Conservation (phyloP, 2,797 vertebrate genomes). For the Hydrophis major region DNA sequence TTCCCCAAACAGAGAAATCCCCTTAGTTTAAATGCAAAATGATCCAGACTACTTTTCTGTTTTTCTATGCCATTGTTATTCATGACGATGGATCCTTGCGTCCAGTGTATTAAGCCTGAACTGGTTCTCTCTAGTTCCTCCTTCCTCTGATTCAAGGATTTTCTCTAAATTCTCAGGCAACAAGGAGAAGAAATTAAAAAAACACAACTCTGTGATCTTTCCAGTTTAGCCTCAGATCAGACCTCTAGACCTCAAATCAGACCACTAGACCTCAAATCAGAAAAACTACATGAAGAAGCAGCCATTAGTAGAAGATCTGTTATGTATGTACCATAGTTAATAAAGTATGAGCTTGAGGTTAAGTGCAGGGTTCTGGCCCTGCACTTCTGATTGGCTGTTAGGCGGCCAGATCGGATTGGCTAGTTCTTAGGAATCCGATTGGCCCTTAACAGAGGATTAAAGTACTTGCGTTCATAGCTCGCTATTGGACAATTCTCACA, state of each 20-base stretch:
- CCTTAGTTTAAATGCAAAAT: not conserved
- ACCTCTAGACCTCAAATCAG: not conserved
- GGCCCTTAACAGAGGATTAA: too few species aligned
- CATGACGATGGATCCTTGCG: not conserved
- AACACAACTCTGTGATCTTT: not conserved
- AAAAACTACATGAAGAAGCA: not conserved
- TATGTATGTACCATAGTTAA: not conserved
- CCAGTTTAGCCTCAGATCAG: not conserved
- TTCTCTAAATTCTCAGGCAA: not conserved
- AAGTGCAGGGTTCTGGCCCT: too few species aligned
- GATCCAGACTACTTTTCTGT: not conserved
- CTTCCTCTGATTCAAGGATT: not conserved
- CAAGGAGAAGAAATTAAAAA: not conserved
- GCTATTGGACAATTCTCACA: too few species aligned
- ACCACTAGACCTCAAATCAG: not conserved
- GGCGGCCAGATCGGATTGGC: too few species aligned
- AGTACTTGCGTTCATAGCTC: too few species aligned
- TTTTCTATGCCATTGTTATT: not conserved
- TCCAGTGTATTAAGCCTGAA: not conserved
- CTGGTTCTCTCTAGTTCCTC: not conserved
- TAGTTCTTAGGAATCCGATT: too few species aligned
- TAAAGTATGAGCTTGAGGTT: too few species aligned
- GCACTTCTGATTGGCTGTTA: too few species aligned
- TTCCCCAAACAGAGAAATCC: not conserved
- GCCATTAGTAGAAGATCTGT: not conserved